phyloP scores from a whole-genome alignment of 2,888 invertebrate genomes.

The Ditylenchus weischeri region DNA sequence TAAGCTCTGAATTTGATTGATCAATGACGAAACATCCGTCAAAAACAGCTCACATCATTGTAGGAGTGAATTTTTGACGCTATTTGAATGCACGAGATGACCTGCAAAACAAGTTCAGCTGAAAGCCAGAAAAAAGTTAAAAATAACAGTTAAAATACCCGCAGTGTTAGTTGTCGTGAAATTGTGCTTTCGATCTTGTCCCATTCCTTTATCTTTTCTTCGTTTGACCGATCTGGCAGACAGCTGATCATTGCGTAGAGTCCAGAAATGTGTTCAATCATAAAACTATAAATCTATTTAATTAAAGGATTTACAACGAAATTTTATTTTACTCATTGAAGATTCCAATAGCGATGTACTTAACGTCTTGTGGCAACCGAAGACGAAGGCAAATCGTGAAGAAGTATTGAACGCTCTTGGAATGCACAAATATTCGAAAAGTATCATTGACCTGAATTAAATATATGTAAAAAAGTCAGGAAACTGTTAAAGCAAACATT shows the following conservation, averaged over 20 bases:
- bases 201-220: conserved; percentile 42
- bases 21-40: background rate
- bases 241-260: conserved; percentile 19
- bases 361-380: conserved; percentile 49
- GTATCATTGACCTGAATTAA: conserved; percentile 19
- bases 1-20: conserved; percentile 52
- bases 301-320: background rate
- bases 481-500: background rate
- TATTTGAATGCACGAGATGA: conserved; percentile 61
- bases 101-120: conserved; percentile 59
- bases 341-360: conserved; percentile 45
- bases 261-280: conserved; percentile 10
- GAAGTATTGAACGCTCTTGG: conserved; percentile 43
- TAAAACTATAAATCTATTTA: conserved; percentile 8
- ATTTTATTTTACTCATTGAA: conserved; percentile 40
- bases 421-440: conserved; percentile 38
- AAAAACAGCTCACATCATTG: conserved; percentile 41
- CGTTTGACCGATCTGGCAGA: conserved; percentile 14
- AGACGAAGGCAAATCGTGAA: conserved; percentile 54
- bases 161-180: conserved; percentile 36
- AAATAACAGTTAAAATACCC: too few species aligned
- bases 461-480: background rate
- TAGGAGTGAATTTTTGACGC: conserved; percentile 62
- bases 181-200: conserved; percentile 44
- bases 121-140: conserved; percentile 32